Conservation (phyloP, 1,140 invertebrate species). For the Orchestia grillus region DNA sequence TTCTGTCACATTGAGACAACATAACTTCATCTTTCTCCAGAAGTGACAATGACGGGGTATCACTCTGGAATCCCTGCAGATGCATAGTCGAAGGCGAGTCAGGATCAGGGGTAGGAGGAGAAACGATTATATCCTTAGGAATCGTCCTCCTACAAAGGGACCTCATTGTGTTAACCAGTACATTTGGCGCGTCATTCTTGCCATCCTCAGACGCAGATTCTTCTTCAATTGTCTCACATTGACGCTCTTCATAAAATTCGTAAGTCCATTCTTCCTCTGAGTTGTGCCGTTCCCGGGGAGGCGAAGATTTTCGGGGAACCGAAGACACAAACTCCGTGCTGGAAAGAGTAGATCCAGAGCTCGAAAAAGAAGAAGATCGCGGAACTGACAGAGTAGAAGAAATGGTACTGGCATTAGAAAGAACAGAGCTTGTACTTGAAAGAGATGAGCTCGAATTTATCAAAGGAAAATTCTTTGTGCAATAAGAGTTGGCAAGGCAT, state of each 20-base stretch:
- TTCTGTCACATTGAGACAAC: neutral
- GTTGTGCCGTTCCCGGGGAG: neutral
- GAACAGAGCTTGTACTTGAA: constrained; percentile 5
- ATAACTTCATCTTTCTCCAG: neutral
- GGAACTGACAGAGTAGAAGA: neutral
- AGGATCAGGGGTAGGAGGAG: constrained; percentile 36
- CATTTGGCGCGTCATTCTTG: neutral
- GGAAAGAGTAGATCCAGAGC: neutral
- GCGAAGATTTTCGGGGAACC: neutral
- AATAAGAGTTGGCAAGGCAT: neutral
- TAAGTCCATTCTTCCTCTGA: constrained; percentile 38
- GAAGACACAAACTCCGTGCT: neutral
- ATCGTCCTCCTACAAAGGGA: neutral
- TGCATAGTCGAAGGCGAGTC: neutral
- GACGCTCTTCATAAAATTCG: constrained; percentile 42
- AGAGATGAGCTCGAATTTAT: neutral
- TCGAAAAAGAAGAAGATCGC: neutral
- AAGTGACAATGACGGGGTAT: neutral
- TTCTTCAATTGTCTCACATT: constrained; percentile 28
- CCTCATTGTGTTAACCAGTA: constrained; percentile 3
- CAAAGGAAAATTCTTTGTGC: neutral
- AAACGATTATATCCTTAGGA: constrained; percentile 40
- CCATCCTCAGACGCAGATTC: constrained; percentile 35
- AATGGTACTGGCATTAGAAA: neutral
- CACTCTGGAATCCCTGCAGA: neutral